Evolutionary conservation across 2,113 vertebrate species (phyloP), one percentile per base, ranked within the genome.

Genomic region (Diphyllodes magnificus): DNA sequence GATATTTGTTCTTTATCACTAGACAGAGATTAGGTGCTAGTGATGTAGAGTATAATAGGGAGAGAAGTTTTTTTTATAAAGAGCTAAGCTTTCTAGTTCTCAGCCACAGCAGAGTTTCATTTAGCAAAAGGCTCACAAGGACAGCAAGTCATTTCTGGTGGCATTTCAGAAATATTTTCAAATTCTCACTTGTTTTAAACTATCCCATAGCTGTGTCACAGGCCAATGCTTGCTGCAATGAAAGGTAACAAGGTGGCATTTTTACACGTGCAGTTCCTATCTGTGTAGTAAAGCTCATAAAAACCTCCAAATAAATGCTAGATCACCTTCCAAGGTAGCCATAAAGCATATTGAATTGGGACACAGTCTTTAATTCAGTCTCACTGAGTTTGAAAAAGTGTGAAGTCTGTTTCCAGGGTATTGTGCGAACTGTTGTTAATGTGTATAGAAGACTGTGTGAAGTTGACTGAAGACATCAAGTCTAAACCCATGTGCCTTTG

Each of bases 401-500:
- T 42, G 30, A 42, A 45, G 9, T 47, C 44, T 31, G 6, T 56
- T 91, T 88, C 64, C 27, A 42, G 10, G 11, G 23, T 80, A 19
- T 40, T 51, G 9, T 2, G 1, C 0, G 1, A 31, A 44, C 31
- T 82, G 6, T 39, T 73, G 4, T 25, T 66, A 27, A 22, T 10
- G 0, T 54, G 15, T 47, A 10, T 59, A 33, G 44, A 80, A 51
- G 33, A 83, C 42, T 54, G 2, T 24, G 11, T 49, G 31, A 85
- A 44, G 15, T 9, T 11, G 64, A 56, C 21, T 65, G 50, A 87
- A 40, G 30, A 6, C 25, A 20, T 10, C 5, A 19, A 8, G 5
- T 75, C 33, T 54, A 63, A 82, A 39, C 3, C 7, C 0, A 0
- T 18, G 8, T 68, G 7, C 25, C 7, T 76, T 47, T 14, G 10